Percentiles rank a stretch among this genome's conserved stretches.
phyloP scores from a whole-genome alignment of 1,140 invertebrate species.

The Lithobius niger region DNA sequence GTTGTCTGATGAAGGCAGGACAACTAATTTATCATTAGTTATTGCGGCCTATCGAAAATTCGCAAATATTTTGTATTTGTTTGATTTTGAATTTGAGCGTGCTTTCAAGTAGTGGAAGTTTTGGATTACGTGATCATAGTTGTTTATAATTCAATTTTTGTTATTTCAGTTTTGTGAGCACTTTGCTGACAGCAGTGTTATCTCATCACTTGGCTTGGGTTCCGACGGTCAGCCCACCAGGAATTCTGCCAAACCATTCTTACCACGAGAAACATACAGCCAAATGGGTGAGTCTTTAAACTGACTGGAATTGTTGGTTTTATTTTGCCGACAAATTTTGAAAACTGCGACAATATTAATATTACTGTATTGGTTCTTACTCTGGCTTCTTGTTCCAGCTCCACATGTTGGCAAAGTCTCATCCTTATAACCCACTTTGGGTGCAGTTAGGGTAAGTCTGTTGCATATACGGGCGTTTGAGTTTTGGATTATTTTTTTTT shows the following conservation, averaged over 20 bases:
- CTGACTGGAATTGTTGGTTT: not conserved
- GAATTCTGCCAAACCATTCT: conserved; percentile 25
- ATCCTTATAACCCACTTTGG: conserved; percentile 62
- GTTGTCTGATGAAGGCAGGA: too few species aligned
- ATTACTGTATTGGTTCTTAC: too few species aligned
- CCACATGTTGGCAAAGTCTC: conserved; percentile 32
- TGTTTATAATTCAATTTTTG: too few species aligned
- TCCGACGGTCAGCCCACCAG: conserved; percentile 47
- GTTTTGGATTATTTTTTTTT: too few species aligned
- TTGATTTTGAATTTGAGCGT: too few species aligned
- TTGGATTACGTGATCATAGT: too few species aligned
- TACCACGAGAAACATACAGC: conserved; percentile 33
- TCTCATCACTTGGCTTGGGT: conserved; percentile 86
- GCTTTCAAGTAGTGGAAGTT: too few species aligned
- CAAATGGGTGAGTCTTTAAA: conserved; percentile 29
- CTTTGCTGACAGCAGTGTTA: conserved; percentile 67
- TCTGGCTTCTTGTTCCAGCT: conserved; percentile 27
- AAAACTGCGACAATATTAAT: too few species aligned
- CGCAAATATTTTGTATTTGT: too few species aligned
- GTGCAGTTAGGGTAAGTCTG: conserved; percentile 56
- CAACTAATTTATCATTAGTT: too few species aligned
- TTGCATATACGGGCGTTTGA: too few species aligned
- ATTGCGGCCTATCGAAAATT: too few species aligned
- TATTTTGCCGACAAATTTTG: not conserved
- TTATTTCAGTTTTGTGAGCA: conserved; percentile 70